A percentile compares a stretch with the other conserved stretches of the same genome.
Evolutionary conservation across 2,888 invertebrate species (phyloP).

Genomic region (Pimpla rufipes): DNA sequence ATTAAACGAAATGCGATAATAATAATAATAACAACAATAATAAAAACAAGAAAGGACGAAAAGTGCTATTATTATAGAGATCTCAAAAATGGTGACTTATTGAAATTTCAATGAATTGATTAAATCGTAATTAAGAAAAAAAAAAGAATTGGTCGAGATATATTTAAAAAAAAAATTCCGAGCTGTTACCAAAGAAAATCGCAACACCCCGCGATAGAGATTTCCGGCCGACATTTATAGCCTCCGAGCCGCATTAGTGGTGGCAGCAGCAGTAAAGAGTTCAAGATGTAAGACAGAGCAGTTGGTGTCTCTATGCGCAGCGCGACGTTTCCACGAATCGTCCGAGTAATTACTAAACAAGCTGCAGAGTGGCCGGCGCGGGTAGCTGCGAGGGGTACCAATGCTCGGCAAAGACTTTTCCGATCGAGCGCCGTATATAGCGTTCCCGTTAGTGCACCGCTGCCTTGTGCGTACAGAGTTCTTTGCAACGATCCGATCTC

Average conservation of each 20-base stretch:
- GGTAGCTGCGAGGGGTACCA: neutral
- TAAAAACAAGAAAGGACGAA: neutral
- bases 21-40: neutral
- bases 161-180: neutral
- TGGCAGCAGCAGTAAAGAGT: neutral
- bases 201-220: neutral
- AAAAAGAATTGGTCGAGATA: neutral
- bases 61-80: neutral
- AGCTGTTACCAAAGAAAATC: neutral
- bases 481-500: conserved; percentile 18
- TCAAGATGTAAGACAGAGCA: neutral
- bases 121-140: neutral
- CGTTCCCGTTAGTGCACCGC: conserved; percentile 47
- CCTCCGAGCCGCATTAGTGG: neutral
- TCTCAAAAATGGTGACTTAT: no score
- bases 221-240: conserved; percentile 10
- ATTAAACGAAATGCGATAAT: neutral
- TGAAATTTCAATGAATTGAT: no score
- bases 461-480: conserved; percentile 35
- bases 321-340: conserved; percentile 47
- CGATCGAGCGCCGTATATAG: conserved; percentile 59
- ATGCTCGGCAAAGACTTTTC: conserved; percentile 44
- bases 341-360: conserved; percentile 41
- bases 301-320: neutral
- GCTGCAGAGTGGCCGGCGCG: neutral